Conservation (phyloP, 2,888 invertebrate genomes). For the Esperia sulphurella region DNA sequence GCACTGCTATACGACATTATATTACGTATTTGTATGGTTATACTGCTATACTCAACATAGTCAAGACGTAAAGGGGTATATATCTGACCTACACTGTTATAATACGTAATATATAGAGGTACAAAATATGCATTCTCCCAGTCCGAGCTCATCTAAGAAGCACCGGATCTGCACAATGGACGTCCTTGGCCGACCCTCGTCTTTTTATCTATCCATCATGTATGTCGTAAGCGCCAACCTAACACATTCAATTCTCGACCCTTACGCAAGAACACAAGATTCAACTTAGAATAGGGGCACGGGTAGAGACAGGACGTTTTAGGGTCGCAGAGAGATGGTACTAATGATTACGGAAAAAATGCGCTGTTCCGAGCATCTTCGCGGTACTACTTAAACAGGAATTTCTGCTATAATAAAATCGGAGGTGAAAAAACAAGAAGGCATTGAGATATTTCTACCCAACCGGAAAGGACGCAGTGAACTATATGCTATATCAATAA, state of each 20-base stretch:
- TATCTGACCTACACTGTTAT: too few species aligned
- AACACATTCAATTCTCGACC: constrained; percentile 23
- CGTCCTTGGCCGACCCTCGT: constrained; percentile 70
- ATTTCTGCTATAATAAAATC: too few species aligned
- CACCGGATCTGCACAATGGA: constrained; percentile 56
- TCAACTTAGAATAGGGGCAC: not conserved
- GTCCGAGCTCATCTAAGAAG: constrained; percentile 1
- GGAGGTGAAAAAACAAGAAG: too few species aligned
- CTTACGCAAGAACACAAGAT: constrained; percentile 13
- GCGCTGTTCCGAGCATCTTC: constrained; percentile 30
- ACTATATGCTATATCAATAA: too few species aligned
- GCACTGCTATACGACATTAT: too few species aligned
- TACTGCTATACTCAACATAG: too few species aligned
- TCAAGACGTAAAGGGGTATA: too few species aligned
- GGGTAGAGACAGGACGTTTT: constrained; percentile 14
- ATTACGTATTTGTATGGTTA: too few species aligned
- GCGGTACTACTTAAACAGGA: not conserved
- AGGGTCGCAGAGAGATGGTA: constrained; percentile 13
- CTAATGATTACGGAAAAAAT: constrained; percentile 43
- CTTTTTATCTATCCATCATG: constrained; percentile 14
- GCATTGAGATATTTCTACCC: too few species aligned
- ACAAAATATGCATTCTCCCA: not conserved
- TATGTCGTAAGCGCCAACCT: not conserved
- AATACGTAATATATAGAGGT: too few species aligned
- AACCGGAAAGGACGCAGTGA: too few species aligned